Evolutionary conservation across 2,113 vertebrate genomes (phyloP).

Genomic region (Henicopernis longicauda): DNA sequence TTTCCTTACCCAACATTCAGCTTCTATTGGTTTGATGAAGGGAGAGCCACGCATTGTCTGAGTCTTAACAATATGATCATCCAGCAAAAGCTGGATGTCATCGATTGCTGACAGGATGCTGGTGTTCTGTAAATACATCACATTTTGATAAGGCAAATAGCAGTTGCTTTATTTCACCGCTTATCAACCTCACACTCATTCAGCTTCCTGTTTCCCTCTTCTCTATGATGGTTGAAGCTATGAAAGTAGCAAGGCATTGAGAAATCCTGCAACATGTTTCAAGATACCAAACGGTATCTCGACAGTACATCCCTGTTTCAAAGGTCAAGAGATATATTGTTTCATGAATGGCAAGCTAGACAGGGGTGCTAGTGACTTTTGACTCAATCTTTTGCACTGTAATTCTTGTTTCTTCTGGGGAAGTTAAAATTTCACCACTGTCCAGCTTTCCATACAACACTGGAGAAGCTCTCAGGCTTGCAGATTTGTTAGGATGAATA

Average conservation of each 20-base stretch:
- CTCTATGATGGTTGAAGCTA: not conserved
- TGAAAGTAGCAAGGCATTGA: not conserved
- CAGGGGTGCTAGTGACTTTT: not conserved
- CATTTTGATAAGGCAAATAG: not conserved
- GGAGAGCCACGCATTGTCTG: conserved; percentile 90
- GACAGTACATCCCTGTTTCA: not conserved
- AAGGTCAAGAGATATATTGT: not conserved
- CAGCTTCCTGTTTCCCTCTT: not conserved
- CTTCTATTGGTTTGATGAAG: conserved; percentile 88
- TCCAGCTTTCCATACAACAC: not conserved
- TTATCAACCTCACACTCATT: not conserved
- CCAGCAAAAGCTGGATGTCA: conserved; percentile 88
- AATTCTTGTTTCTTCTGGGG: not conserved
- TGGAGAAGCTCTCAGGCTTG: not conserved
- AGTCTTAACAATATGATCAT: conserved; percentile 89
- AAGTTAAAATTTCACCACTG: not conserved
- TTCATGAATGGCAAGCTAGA: not conserved
- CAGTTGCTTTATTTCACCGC: not conserved
- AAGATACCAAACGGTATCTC: not conserved
- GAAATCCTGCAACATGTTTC: not conserved
- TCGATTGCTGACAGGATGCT: conserved; percentile 84
- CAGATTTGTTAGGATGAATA: not conserved
- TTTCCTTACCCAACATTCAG: conserved; percentile 82
- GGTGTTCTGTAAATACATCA: conserved; percentile 72
- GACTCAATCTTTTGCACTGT: not conserved